Evolutionary conservation across 1,140 invertebrate species (phyloP).

Genomic region (Heterodera schachtii): DNA sequence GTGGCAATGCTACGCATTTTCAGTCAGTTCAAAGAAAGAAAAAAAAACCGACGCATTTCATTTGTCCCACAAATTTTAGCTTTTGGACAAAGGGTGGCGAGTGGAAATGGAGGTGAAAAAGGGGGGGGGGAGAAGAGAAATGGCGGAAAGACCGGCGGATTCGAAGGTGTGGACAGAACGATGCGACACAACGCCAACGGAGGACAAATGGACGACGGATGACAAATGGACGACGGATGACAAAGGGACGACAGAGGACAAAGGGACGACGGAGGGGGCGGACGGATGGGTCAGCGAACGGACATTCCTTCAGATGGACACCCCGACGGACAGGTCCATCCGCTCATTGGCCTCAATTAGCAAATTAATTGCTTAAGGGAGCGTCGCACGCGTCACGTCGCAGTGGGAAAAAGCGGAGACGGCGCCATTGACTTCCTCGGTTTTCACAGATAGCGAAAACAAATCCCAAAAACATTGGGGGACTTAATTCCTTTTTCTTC

Average conservation of each 20-base stretch:
- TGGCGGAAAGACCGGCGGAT: neutral
- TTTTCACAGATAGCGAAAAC: slow-evolving; percentile 14
- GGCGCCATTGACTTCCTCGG: slow-evolving; percentile 59
- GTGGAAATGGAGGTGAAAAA: slow-evolving; percentile 58
- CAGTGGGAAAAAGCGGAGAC: slow-evolving; percentile 58
- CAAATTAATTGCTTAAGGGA: neutral
- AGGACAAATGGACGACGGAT: too few relatives aligned
- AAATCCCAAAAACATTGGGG: neutral
- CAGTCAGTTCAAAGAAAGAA: neutral
- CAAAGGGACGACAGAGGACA: neutral
- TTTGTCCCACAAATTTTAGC: slow-evolving; percentile 33
- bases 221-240: too few relatives aligned
- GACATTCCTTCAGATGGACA: slow-evolving; percentile 58
- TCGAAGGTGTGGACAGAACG: slow-evolving; percentile 20
- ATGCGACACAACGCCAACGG: neutral
- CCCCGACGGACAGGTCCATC: slow-evolving; percentile 44
- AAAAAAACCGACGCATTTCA: too few relatives aligned
- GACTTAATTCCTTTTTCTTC: neutral
- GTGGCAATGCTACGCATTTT: slow-evolving; percentile 42
- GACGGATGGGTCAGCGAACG: slow-evolving; percentile 31
- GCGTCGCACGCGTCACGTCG: slow-evolving; percentile 45
- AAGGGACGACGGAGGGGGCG: neutral
- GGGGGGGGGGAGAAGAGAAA: neutral
- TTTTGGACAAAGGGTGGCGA: slow-evolving; percentile 57
- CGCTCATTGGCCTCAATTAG: neutral